Percentiles rank a stretch among this genome's conserved stretches.
phyloP scores from a whole-genome alignment of 1,140 invertebrate genomes.

The Neomicropteryx cornuta region DNA sequence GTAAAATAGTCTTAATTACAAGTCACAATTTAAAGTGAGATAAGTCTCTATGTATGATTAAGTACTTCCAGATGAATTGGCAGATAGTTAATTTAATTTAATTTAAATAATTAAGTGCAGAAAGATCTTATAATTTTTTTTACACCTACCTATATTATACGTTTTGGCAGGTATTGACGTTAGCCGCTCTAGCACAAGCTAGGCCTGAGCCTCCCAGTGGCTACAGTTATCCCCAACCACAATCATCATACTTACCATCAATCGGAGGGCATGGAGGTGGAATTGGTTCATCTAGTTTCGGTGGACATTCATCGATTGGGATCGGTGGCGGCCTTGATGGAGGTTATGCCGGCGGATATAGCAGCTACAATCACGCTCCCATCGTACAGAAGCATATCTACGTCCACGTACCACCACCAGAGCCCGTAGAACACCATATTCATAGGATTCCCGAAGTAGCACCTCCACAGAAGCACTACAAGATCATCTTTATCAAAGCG shows the following conservation, averaged over 20 bases:
- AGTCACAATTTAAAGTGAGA: no score
- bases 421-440: conserved; percentile 50
- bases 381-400: conserved; percentile 70
- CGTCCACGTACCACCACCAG: conserved; percentile 69
- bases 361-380: conserved; percentile 39
- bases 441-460: conserved; percentile 32
- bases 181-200: conserved; percentile 31
- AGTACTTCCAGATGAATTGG: no score
- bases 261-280: conserved; percentile 20
- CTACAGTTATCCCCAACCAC: conserved; percentile 33
- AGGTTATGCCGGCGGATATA: conserved; percentile 21
- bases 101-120: no score
- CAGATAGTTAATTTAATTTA: no score
- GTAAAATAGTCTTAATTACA: no score
- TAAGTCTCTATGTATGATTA: no score
- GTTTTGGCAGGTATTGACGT: conserved; percentile 31
- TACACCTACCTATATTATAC: no score
- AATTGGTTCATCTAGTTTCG: conserved; percentile 18
- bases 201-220: conserved; percentile 34
- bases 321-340: conserved; percentile 24
- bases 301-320: conserved; percentile 23
- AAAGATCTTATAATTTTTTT: no score
- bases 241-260: conserved; percentile 20
- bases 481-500: conserved; percentile 82
- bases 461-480: conserved; percentile 78